Evolutionary conservation across 2,888 invertebrate genomes (phyloP).

Genomic region (Machimus rusticus): DNA sequence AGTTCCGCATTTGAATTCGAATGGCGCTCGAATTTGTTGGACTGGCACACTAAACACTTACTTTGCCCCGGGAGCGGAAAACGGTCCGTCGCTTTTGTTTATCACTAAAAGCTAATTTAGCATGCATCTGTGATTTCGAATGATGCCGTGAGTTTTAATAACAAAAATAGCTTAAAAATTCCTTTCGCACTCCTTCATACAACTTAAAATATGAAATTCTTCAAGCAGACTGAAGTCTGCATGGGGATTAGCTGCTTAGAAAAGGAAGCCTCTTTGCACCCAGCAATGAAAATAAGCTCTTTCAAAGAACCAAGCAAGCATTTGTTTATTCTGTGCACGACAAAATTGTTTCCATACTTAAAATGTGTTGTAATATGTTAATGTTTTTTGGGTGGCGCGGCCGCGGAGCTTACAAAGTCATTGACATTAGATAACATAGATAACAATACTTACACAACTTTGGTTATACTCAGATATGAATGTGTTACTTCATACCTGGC

Average conservation of each 20-base stretch:
- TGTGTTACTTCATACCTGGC: no score
- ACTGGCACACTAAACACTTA: neutral
- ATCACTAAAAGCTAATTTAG: constrained; percentile 38
- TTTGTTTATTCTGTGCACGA: neutral
- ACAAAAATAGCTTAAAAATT: constrained; percentile 20
- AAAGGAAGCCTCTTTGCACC: neutral
- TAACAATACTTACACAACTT: no score
- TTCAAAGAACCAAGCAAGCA: neutral
- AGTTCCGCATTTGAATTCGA: constrained; percentile 44
- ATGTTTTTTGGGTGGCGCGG: no score
- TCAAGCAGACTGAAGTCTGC: neutral
- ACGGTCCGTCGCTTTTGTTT: neutral
- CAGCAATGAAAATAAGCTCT: neutral
- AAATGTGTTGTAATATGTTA: neutral
- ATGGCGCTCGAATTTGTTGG: constrained; percentile 28
- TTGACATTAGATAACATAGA: no score
- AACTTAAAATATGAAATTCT: neutral
- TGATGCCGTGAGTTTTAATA: constrained; percentile 33
- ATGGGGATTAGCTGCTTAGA: neutral
- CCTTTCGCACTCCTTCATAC: neutral
- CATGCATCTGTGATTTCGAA: constrained; percentile 42
- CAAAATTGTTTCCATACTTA: neutral
- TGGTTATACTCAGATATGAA: no score
- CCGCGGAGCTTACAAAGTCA: no score
- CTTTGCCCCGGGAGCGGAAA: neutral